Evolutionary conservation across 2,797 vertebrate species (phyloP).

Genomic region (Pseudochromis fuscus): DNA sequence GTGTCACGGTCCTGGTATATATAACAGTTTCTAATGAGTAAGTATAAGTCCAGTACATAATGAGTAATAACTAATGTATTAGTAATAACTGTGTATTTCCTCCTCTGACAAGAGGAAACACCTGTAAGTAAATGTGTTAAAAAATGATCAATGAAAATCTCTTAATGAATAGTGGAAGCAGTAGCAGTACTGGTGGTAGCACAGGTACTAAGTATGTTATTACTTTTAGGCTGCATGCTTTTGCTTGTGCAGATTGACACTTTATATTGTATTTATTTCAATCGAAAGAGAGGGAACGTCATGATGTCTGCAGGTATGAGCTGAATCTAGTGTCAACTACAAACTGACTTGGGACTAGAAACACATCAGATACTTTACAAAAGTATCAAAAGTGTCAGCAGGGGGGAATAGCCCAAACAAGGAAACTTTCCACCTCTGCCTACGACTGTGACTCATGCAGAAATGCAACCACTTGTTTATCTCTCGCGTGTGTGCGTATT

Average conservation of each 20-base stretch:
- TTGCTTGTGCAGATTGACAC: no score
- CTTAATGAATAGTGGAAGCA: not conserved
- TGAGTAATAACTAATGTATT: not conserved
- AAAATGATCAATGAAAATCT: no score
- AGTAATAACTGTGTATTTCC: constrained; percentile 1
- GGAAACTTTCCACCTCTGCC: constrained; percentile 79
- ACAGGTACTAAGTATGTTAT: no score
- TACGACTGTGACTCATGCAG: constrained; percentile 77
- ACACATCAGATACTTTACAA: constrained; percentile 53
- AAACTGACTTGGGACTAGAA: constrained; percentile 19
- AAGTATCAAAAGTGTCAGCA: constrained; percentile 67
- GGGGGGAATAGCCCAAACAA: constrained; percentile 78
- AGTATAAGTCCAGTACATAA: no score
- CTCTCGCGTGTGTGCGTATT: constrained; percentile 40
- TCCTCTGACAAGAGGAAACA: not conserved
- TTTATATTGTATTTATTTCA: not conserved
- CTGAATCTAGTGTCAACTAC: constrained; percentile 15
- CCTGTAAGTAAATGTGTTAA: not conserved
- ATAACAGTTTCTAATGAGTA: no score
- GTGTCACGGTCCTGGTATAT: not conserved
- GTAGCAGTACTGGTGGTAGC: not conserved
- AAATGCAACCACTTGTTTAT: constrained; percentile 79
- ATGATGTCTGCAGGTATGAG: not conserved
- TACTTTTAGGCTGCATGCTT: not conserved
- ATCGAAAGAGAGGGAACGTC: not conserved